Evolutionary conservation across 1,140 invertebrate species (phyloP).

Genomic region (Drosophila novamexicana): DNA sequence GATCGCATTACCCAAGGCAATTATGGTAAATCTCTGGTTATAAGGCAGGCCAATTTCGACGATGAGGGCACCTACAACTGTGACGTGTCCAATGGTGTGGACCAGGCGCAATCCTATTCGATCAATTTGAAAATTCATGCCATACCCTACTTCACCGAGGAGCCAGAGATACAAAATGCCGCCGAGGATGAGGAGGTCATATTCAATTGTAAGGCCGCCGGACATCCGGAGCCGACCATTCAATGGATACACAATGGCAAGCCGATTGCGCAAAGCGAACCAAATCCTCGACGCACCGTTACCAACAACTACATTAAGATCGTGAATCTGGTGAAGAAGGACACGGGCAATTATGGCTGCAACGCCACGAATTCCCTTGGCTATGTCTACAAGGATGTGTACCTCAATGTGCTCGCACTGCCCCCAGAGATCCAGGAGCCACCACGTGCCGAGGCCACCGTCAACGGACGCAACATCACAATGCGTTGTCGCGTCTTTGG

Average conservation of each 20-base stretch:
- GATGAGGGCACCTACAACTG: constrained; percentile 96
- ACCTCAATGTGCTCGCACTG: constrained; percentile 97
- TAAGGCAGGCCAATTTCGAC: constrained; percentile 93
- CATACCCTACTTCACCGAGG: constrained; percentile 95
- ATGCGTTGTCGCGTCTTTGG: constrained; percentile 97
- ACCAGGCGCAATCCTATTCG: constrained; percentile 92
- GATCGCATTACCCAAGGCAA: constrained; percentile 93
- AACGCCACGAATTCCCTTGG: constrained; percentile 99
- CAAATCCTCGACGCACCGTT: constrained; percentile 89
- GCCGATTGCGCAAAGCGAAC: constrained; percentile 90
- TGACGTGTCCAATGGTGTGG: constrained; percentile 95
- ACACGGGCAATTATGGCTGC: constrained; percentile 99
- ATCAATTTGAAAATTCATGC: constrained; percentile 93
- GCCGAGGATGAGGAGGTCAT: constrained; percentile 95
- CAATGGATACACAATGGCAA: constrained; percentile 99
- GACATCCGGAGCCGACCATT: constrained; percentile 94
- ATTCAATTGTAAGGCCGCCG: constrained; percentile 94
- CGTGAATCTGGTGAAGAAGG: constrained; percentile 92
- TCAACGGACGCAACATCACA: constrained; percentile 92
- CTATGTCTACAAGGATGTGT: constrained; percentile 99
- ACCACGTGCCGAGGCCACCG: constrained; percentile 91
- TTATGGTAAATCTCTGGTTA: constrained; percentile 96
- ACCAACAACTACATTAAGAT: constrained; percentile 92
- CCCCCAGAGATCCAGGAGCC: constrained; percentile 95
- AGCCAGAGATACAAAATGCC: constrained; percentile 94